Evolutionary conservation across 2,888 invertebrate species (phyloP).

Genomic region (Microchrysa polita): DNA sequence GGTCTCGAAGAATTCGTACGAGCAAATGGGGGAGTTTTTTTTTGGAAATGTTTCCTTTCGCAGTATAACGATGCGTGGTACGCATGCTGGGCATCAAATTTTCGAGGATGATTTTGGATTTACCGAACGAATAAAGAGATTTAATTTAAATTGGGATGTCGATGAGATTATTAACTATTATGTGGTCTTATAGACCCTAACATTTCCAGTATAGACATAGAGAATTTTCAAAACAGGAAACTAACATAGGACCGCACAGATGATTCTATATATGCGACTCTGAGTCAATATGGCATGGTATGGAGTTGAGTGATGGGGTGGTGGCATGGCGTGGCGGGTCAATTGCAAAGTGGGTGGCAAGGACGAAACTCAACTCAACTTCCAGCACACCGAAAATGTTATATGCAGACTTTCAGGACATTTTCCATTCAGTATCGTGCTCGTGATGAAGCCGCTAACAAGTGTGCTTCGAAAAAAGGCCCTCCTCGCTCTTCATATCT

Average conservation of each 20-base stretch:
- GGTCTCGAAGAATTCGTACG: not conserved
- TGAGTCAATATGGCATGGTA: constrained; percentile 25
- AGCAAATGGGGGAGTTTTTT: not conserved
- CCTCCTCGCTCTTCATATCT: constrained; percentile 50
- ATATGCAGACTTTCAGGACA: constrained; percentile 49
- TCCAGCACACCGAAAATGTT: constrained; percentile 43
- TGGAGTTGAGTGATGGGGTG: constrained; percentile 5
- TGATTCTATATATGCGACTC: constrained; percentile 26
- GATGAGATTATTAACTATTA: too few species aligned
- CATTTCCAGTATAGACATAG: not conserved
- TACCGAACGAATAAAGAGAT: too few species aligned
- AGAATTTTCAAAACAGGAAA: constrained; percentile 14
- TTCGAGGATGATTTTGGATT: too few species aligned
- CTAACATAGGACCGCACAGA: constrained; percentile 23
- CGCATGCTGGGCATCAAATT: too few species aligned
- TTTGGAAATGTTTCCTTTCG: not conserved
- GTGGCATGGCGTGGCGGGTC: not conserved
- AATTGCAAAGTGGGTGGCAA: constrained; percentile 22
- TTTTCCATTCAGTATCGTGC: constrained; percentile 49
- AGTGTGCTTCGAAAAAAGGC: constrained; percentile 48
- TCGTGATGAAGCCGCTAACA: constrained; percentile 52
- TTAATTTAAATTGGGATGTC: too few species aligned
- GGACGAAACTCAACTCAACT: constrained; percentile 2
- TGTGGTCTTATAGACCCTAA: not conserved
- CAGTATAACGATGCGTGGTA: too few species aligned